phyloP scores from a whole-genome alignment of 2,888 invertebrate genomes.

The Conus canariensis region DNA sequence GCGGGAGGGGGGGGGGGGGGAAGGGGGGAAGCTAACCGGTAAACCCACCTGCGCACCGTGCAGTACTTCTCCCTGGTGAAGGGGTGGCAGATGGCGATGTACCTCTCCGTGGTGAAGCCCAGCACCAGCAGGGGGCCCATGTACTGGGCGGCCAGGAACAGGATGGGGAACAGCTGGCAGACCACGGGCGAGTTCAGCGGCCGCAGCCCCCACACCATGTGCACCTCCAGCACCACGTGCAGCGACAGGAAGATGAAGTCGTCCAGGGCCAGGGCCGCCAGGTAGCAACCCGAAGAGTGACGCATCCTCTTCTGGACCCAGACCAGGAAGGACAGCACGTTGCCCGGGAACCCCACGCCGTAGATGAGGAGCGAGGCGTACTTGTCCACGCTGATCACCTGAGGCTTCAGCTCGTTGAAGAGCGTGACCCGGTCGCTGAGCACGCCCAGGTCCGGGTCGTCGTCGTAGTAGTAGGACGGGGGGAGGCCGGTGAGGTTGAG shows the following conservation, averaged over 20 bases:
- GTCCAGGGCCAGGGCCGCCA: slow-evolving; percentile 75
- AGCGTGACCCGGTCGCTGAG: not conserved
- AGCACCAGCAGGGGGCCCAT: slow-evolving; percentile 76
- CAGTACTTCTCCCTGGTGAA: slow-evolving; percentile 75
- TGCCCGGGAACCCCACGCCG: slow-evolving; percentile 76
- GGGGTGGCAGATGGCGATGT: slow-evolving; percentile 78
- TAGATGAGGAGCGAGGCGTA: slow-evolving; percentile 74
- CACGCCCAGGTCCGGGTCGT: not conserved
- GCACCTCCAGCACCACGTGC: slow-evolving; percentile 73
- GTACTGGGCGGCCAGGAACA: slow-evolving; percentile 75
- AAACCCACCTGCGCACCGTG: slow-evolving; percentile 56
- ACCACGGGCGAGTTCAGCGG: slow-evolving; percentile 68
- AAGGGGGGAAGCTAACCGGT: too few relatives aligned
- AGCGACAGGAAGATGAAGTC: slow-evolving; percentile 75
- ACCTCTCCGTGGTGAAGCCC: slow-evolving; percentile 76
- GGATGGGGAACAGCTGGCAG: slow-evolving; percentile 74
- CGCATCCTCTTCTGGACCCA: slow-evolving; percentile 77
- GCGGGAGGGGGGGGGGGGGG: too few relatives aligned
- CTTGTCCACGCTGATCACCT: slow-evolving; percentile 57
- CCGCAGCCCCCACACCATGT: slow-evolving; percentile 68
- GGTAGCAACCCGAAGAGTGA: slow-evolving; percentile 77
- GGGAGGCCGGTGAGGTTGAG: not conserved
- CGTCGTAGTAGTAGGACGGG: not conserved
- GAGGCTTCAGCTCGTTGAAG: not conserved
- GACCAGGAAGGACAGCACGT: slow-evolving; percentile 74